A percentile compares a stretch with the other conserved stretches of the same genome.
Evolutionary conservation across 2,113 vertebrate species (phyloP).

Genomic region (Athene noctua): DNA sequence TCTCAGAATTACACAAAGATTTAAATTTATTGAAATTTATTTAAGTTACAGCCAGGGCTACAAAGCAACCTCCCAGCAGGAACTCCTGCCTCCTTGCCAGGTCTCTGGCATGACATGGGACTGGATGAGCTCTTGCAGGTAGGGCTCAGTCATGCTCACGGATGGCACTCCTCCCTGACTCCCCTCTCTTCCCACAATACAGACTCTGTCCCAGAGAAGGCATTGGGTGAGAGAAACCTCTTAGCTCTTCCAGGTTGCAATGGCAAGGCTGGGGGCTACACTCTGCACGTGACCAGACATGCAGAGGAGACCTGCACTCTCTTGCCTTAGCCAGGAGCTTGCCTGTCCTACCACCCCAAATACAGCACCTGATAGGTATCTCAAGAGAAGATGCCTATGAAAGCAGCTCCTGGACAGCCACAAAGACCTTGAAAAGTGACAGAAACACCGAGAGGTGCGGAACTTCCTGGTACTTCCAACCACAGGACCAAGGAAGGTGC

Average conservation of each 20-base stretch:
- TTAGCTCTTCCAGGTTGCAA: not conserved
- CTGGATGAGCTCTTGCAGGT: not conserved
- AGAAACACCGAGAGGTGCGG: not conserved
- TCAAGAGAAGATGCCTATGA: not conserved
- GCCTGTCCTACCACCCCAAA: not conserved
- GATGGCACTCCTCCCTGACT: not conserved
- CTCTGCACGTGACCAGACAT: accelerated
- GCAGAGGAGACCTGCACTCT: not conserved
- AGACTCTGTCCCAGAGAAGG: not conserved
- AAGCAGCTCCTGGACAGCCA: not conserved
- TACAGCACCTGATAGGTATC: not conserved
- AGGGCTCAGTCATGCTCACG: not conserved
- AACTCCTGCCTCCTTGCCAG: not conserved
- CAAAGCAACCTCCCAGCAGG: not conserved
- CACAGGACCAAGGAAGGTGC: accelerated
- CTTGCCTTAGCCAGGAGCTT: not conserved
- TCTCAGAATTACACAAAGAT: not conserved
- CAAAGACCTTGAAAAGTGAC: not conserved
- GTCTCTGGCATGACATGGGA: not conserved
- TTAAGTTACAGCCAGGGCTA: not conserved
- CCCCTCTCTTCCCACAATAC: not conserved
- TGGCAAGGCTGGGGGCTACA: accelerated
- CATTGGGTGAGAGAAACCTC: not conserved
- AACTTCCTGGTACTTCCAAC: not conserved
- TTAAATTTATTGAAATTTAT: no score